Evolutionary conservation across 2,797 vertebrate species (phyloP).

Genomic region (Hylomyscus alleni): DNA sequence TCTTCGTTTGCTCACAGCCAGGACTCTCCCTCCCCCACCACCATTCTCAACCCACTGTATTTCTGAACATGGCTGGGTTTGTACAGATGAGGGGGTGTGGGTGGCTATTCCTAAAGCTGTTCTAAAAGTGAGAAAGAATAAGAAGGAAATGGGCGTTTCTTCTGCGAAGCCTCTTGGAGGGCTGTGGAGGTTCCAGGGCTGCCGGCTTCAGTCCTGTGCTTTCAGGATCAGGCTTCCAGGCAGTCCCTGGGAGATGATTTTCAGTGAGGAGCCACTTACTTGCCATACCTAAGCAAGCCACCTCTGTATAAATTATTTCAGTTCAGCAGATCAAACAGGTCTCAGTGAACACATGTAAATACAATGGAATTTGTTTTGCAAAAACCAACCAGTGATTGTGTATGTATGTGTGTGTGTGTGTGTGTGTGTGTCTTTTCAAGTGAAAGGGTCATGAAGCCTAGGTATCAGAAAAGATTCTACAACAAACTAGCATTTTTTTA

Average conservation of each 20-base stretch:
- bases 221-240: slow-evolving; percentile 68
- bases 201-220: too few relatives aligned
- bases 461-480: slow-evolving; percentile 38
- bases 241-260: slow-evolving; percentile 58
- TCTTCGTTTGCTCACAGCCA: slow-evolving; percentile 27
- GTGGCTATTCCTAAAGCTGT: background rate
- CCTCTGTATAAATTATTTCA: slow-evolving; percentile 64
- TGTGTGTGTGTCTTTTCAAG: slow-evolving; percentile 17
- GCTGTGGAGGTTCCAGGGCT: slow-evolving; percentile 49
- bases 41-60: background rate
- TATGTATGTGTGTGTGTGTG: background rate
- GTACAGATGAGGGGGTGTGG: slow-evolving; percentile 32
- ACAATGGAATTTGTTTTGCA: slow-evolving; percentile 68
- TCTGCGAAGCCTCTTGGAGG: background rate
- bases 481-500: slow-evolving; percentile 42
- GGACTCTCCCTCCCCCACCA: too few relatives aligned
- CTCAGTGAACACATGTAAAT: slow-evolving; percentile 67
- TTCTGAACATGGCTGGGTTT: slow-evolving; percentile 55
- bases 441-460: slow-evolving; percentile 32
- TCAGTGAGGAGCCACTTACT: slow-evolving; percentile 43
- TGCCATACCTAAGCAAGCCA: slow-evolving; percentile 41
- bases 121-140: slow-evolving; percentile 53
- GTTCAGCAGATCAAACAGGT: slow-evolving; percentile 62
- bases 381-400: background rate
- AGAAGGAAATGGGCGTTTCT: slow-evolving; percentile 7